These are phyloP conservation scores for Macrosiphum euphorbiae DNA, from an alignment of 2,888 invertebrate species.

Conservation along the genomic window DNA sequence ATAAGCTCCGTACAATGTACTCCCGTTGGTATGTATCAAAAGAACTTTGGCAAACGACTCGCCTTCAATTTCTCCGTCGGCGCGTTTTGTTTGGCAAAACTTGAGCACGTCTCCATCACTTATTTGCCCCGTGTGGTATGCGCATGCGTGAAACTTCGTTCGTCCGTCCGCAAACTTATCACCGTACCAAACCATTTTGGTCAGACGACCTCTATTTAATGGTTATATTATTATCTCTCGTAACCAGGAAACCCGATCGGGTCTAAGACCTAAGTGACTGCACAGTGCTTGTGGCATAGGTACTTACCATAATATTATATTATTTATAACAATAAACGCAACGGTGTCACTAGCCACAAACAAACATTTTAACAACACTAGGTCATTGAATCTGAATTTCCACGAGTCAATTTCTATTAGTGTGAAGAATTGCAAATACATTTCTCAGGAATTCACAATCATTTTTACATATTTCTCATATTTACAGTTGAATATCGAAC, in stretches of 20 bases:
- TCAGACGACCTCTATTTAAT: neutral
- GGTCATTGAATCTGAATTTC: neutral
- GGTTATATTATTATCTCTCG: neutral
- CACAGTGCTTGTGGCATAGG: neutral
- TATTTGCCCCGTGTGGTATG: too few relatives aligned
- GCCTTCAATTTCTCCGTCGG: neutral
- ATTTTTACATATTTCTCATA: neutral
- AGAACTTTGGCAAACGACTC: neutral
- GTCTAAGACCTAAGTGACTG: neutral
- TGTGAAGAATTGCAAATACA: neutral
- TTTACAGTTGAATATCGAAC: neutral
- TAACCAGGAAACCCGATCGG: neutral
- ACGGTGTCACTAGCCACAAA: neutral
- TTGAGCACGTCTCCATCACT: neutral
- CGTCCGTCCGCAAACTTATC: neutral
- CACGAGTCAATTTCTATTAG: neutral
- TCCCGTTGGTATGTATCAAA: neutral
- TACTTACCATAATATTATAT: neutral
- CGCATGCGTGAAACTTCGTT: neutral
- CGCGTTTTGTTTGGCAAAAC: conserved; percentile 8
- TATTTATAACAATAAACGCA: neutral
- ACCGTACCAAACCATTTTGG: neutral
- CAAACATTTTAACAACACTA: neutral
- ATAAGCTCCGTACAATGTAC: neutral
- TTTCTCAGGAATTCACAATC: neutral